Conservation (phyloP, 2,888 invertebrate genomes). For the Trissolcus japonicus region DNA sequence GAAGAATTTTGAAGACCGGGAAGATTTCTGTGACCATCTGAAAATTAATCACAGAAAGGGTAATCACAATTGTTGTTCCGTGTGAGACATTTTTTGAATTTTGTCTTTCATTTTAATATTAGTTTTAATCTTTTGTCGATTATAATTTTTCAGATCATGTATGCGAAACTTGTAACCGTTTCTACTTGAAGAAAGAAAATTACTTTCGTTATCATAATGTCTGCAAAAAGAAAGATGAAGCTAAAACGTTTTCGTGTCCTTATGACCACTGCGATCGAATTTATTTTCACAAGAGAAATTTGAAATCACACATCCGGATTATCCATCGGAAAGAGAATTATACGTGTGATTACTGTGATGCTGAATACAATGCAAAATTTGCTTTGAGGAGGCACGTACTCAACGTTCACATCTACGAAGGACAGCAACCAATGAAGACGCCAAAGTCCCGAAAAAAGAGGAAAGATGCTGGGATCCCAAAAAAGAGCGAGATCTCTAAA, state of each 20-base stretch:
- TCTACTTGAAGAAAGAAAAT: constrained; percentile 58
- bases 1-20: constrained; percentile 77
- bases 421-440: background rate
- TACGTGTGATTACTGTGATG: constrained; percentile 64
- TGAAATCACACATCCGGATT: constrained; percentile 78
- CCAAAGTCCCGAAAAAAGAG: constrained; percentile 47
- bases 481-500: constrained; percentile 59
- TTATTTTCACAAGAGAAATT: constrained; percentile 79
- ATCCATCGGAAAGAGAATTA: constrained; percentile 78
- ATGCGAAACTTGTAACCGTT: constrained; percentile 66
- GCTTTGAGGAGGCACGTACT: constrained; percentile 62
- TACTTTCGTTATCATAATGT: background rate
- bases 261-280: constrained; percentile 74
- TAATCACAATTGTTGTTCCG: background rate
- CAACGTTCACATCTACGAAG: constrained; percentile 37
- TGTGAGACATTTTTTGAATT: background rate
- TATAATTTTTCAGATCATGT: constrained; percentile 42
- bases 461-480: constrained; percentile 63
- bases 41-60: constrained; percentile 71
- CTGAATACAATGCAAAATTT: constrained; percentile 54
- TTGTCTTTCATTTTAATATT: constrained; percentile 1
- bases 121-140: background rate
- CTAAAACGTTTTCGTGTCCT: constrained; percentile 66
- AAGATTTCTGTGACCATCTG: constrained; percentile 77
- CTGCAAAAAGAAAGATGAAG: background rate